Conservation (phyloP, 2,113 vertebrate species). For the Paraplagusia blochii region DNA sequence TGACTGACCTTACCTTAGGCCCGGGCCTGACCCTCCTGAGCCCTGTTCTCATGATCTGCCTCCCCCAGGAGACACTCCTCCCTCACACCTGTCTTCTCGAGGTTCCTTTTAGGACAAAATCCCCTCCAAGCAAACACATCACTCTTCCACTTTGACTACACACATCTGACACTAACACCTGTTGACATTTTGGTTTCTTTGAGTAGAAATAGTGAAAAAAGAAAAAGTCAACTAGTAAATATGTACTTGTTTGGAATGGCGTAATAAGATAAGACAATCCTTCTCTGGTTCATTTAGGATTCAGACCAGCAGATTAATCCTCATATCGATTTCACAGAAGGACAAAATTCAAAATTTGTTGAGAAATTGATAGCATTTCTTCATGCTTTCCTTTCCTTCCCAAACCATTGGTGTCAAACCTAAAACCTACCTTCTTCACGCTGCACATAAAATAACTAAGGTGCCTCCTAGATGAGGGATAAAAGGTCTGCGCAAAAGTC, state of each 20-base stretch:
- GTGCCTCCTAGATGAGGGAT: no score
- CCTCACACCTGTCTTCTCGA: constrained; percentile 30
- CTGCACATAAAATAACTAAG: neutral
- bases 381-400: no score
- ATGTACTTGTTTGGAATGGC: no score
- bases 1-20: constrained; percentile 22
- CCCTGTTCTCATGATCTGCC: constrained; percentile 22
- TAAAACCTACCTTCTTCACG: neutral
- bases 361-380: no score
- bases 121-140: constrained; percentile 8
- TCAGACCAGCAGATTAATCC: no score
- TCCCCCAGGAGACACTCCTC: constrained; percentile 24
- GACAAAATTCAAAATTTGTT: no score
- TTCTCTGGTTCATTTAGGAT: neutral
- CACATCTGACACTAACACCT: neutral
- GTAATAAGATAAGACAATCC: no score
- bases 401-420: neutral
- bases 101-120: constrained; percentile 2
- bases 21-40: constrained; percentile 12
- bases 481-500: no score
- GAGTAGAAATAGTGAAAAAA: no score
- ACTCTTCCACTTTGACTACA: neutral
- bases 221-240: no score
- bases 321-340: no score
- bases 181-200: neutral